These are phyloP conservation scores for Leptatherina wallacei DNA, from an alignment of 2,797 vertebrate genomes.

Conservation along the genomic window DNA sequence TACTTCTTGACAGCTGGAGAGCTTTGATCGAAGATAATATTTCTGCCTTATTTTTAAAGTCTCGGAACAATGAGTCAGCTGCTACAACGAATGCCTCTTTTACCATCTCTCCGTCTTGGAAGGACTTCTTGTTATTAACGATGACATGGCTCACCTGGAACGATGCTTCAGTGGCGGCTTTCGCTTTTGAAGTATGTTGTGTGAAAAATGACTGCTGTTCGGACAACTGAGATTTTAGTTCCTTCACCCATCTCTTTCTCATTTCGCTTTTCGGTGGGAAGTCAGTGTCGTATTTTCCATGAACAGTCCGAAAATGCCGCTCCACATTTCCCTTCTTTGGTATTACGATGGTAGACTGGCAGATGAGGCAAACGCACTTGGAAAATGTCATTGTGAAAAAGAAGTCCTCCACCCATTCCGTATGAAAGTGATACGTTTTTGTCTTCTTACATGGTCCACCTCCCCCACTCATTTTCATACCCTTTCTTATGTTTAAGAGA, in stretches of 20 bases:
- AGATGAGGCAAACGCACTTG: constrained; percentile 26
- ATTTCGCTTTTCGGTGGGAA: constrained; percentile 3
- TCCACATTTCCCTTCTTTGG: background rate
- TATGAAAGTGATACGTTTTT: background rate
- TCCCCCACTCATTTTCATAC: too few relatives aligned
- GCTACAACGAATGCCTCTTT: background rate
- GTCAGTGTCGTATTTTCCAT: constrained; percentile 1
- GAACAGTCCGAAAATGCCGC: constrained; percentile 4
- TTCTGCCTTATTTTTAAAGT: too few relatives aligned
- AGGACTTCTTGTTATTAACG: background rate
- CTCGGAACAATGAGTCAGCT: too few relatives aligned
- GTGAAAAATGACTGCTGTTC: constrained; percentile 12
- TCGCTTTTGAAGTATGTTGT: background rate
- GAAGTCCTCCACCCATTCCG: background rate
- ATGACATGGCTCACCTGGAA: background rate
- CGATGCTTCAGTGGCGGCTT: constrained; percentile 1
- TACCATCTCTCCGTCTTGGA: too few relatives aligned
- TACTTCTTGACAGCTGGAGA: too few relatives aligned
- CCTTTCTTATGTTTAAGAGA: too few relatives aligned
- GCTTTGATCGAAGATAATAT: too few relatives aligned
- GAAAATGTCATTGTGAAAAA: constrained; percentile 17
- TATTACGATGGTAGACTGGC: background rate
- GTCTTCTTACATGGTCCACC: too few relatives aligned
- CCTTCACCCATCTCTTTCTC: constrained; percentile 31
- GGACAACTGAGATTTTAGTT: constrained; percentile 20